Base-by-base conservation (phyloP, 2,797 vertebrate genomes). In the Paguma larvata region DNA sequence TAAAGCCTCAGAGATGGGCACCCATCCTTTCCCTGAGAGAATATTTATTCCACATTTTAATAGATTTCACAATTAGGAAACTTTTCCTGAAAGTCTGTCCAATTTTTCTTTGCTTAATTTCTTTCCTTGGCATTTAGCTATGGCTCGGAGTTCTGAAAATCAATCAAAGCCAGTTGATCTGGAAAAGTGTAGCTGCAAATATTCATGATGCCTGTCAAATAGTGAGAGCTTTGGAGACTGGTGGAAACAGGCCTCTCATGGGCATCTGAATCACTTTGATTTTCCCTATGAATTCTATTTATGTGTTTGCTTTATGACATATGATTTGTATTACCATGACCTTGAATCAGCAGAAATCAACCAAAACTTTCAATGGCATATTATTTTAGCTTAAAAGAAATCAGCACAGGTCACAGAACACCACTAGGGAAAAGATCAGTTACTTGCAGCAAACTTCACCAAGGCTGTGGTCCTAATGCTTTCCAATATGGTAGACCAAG, bases 1-100 rank as follows among this genome's bases (percentile, higher is more conserved):
- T 73, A 92, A 88, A 96, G 88, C 21, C 70, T 67, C 30, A 32
- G 70, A 93, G 34, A 84, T 27, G 41, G 73, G 86, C 63, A 72
- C 51, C 53, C 62, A 51, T 30, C 27, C 12, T 72, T 7, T 92
- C 72, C 44, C 80, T 14, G 6, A 88, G 84, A 83, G 41, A 27
- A 68, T 85, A 95, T 96, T 91, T 75, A 65, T 79, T 93, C 41
- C 85, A 89, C 46, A 46, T 87, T 93, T 95, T 75, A 87, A 88
- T 77, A 53, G 62, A 80, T 94, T 95, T 96, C 44, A 85, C 30
- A 53, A 85, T 78, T 88, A 85, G 91, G 93, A 96, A 87, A 92
- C n/a, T 73, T 96, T 92, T 82, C 85, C 91, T 82, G 72, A 93
- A 79, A 48, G 53, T 85, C 89, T 92, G 82, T 72, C 41, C 88